Conservation (phyloP, 2,113 vertebrate genomes). For the Sclerurus mexicanus region DNA sequence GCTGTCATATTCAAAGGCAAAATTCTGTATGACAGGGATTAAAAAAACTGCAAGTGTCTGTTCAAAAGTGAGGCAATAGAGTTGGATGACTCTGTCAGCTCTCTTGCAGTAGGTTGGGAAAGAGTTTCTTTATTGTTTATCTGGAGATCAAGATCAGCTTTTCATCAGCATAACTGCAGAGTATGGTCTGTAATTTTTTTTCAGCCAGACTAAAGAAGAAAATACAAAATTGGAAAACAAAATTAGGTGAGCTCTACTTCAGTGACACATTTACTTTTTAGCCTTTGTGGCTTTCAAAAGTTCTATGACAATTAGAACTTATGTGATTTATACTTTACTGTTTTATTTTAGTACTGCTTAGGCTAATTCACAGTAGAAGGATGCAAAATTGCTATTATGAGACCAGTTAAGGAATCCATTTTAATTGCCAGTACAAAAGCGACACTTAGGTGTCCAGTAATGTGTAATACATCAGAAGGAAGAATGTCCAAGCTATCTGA, state of each 20-base stretch:
- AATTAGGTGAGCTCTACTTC: neutral
- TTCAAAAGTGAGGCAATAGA: neutral
- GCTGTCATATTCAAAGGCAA: neutral
- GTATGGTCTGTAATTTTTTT: neutral
- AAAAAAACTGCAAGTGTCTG: neutral
- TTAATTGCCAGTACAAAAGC: neutral
- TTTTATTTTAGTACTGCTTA: neutral
- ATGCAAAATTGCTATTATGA: neutral
- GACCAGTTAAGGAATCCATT: neutral
- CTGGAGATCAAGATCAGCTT: neutral
- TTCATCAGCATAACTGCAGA: neutral
- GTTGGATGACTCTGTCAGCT: neutral
- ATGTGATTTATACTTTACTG: neutral
- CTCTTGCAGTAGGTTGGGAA: neutral
- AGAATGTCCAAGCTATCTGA: neutral
- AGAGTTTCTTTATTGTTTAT: neutral
- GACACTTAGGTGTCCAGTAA: neutral
- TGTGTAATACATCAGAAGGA: neutral
- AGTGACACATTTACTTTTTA: neutral
- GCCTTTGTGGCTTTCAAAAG: neutral
- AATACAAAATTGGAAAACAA: neutral
- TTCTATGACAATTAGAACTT: neutral
- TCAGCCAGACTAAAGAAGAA: neutral
- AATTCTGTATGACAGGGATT: neutral
- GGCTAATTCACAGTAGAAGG: neutral